phyloP scores from a whole-genome alignment of 2,888 invertebrate species.

The Spisula subtruncata region DNA sequence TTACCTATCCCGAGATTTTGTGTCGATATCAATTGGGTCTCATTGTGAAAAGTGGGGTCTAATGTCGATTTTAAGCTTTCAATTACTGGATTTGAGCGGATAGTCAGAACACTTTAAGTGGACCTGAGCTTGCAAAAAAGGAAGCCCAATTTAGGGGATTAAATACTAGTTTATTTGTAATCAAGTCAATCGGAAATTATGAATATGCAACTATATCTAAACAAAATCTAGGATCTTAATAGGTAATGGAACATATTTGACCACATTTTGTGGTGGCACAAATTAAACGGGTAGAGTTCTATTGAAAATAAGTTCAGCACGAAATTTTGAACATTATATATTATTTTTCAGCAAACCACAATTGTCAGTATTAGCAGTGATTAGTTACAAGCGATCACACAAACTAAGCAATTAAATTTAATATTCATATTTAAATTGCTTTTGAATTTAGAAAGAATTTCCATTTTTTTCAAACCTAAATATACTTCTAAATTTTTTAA shows the following conservation, averaged over 20 bases:
- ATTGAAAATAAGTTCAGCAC: background rate
- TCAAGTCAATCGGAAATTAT: background rate
- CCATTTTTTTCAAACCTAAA: no score
- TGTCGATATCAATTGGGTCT: background rate
- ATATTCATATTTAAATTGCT: no score
- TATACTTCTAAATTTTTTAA: no score
- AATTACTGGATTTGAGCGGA: background rate
- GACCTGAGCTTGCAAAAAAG: background rate
- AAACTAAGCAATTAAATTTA: no score
- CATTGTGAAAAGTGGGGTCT: background rate
- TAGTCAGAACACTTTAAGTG: background rate
- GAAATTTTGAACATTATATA: background rate
- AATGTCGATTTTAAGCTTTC: constrained; percentile 18
- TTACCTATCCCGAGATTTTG: background rate
- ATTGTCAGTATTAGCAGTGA: background rate
- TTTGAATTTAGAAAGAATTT: no score
- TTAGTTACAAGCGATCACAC: no score
- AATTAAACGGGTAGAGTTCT: background rate
- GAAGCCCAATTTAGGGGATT: background rate
- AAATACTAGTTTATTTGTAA: background rate
- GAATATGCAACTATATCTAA: background rate
- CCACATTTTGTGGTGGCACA: background rate
- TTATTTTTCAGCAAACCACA: background rate
- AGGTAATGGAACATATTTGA: background rate
- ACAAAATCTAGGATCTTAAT: constrained; percentile 2